These are phyloP conservation scores for Mesorhabditis belari DNA, from an alignment of 2,888 invertebrate genomes.

Conservation along the genomic window DNA sequence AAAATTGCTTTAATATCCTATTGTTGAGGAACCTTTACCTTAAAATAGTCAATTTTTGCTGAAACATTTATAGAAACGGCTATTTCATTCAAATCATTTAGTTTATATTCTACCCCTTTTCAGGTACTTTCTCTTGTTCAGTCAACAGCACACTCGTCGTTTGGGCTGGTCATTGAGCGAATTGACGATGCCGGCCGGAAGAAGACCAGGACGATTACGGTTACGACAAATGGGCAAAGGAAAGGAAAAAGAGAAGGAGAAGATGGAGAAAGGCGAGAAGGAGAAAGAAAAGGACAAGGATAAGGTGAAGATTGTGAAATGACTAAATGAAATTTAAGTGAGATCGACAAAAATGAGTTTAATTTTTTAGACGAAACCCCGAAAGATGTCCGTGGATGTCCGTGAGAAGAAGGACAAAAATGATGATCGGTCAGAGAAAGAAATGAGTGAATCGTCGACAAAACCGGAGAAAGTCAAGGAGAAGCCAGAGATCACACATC, in stretches of 20 bases:
- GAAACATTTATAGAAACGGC: no score
- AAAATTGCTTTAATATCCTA: no score
- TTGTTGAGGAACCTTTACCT: no score
- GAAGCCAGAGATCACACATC: not conserved
- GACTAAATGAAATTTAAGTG: no score
- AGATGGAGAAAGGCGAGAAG: conserved; percentile 3
- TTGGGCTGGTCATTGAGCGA: conserved; percentile 81
- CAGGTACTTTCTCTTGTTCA: conserved; percentile 83
- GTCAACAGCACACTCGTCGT: conserved; percentile 87
- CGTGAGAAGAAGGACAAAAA: conserved; percentile 4
- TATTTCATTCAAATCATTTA: no score
- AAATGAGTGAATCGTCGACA: no score
- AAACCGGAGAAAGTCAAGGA: not conserved
- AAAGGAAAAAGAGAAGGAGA: conserved; percentile 1
- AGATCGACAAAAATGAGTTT: no score
- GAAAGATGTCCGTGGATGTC: conserved; percentile 5
- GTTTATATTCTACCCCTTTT: conserved; percentile 2
- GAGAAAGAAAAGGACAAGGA: conserved; percentile 4
- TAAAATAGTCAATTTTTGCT: no score
- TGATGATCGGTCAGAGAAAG: not conserved
- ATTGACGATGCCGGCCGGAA: not conserved
- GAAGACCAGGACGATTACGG: not conserved
- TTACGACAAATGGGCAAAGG: not conserved
- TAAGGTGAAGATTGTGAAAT: conserved; percentile 6
- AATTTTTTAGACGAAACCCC: conserved; percentile 1